Conservation (phyloP, 2,113 vertebrate species). For the Antennarius striatus region DNA sequence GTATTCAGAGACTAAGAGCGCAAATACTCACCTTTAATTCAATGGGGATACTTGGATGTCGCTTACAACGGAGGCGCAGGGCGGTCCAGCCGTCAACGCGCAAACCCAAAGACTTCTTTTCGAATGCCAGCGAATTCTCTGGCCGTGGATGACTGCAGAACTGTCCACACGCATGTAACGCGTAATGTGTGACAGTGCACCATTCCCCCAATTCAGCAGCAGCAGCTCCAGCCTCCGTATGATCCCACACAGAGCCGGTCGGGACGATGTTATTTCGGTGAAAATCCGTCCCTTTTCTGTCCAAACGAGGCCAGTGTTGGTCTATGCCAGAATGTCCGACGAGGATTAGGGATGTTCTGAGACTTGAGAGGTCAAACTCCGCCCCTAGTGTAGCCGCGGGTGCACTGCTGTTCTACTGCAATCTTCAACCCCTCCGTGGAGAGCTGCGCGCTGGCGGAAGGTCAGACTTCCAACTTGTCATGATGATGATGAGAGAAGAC, state of each 20-base stretch:
- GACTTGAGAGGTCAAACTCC: conserved; percentile 78
- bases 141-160: conserved; percentile 54
- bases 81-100: conserved; percentile 55
- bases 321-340: conserved; percentile 70
- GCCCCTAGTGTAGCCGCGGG: conserved; percentile 75
- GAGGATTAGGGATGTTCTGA: conserved; percentile 78
- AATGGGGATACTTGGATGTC: conserved; percentile 9
- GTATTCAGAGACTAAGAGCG: conserved; percentile 10
- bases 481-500: conserved; percentile 74
- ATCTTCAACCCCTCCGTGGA: conserved; percentile 58
- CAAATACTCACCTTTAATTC: conserved; percentile 61
- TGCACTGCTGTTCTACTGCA: conserved; percentile 68
- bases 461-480: conserved; percentile 74
- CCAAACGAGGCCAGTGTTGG: conserved; percentile 51
- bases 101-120: conserved; percentile 16
- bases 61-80: conserved; percentile 27
- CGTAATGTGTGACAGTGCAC: conserved; percentile 58
- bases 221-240: conserved; percentile 32
- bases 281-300: conserved; percentile 29
- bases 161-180: conserved; percentile 41
- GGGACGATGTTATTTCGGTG: conserved; percentile 17
- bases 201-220: conserved; percentile 34
- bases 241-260: conserved; percentile 2
- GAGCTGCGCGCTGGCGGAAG: conserved; percentile 63
- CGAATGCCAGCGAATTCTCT: conserved; percentile 21